Conservation (phyloP, 2,888 invertebrate species). For the Peribatodes rhomboidaria region DNA sequence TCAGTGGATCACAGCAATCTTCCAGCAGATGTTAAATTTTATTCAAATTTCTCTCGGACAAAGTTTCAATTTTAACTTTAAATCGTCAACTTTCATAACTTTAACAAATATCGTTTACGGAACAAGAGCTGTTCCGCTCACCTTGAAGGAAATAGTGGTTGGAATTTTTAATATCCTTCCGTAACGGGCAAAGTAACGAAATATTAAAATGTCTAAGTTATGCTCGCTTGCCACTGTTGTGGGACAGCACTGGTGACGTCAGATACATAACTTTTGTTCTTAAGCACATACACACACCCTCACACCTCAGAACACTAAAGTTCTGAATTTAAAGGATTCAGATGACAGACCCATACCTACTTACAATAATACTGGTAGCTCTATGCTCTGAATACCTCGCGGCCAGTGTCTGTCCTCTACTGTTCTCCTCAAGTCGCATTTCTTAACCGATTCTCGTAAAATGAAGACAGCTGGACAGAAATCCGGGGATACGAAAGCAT, state of each 20-base stretch:
- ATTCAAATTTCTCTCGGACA: slow-evolving; percentile 9
- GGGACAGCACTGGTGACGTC: not conserved
- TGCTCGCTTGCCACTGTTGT: slow-evolving; percentile 48
- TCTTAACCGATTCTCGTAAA: too few species aligned
- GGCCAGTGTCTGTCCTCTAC: too few species aligned
- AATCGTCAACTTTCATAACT: slow-evolving; percentile 23
- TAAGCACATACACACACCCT: not conserved
- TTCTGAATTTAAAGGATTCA: too few species aligned
- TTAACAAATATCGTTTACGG: slow-evolving; percentile 12
- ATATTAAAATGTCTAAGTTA: slow-evolving; percentile 66
- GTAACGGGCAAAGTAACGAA: slow-evolving; percentile 52
- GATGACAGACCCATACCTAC: too few species aligned
- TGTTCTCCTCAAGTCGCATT: too few species aligned
- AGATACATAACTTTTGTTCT: not conserved
- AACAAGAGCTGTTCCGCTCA: slow-evolving; percentile 24
- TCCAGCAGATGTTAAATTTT: slow-evolving; percentile 10
- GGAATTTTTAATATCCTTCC: slow-evolving; percentile 69
- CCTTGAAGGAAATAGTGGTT: slow-evolving; percentile 47
- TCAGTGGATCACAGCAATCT: too few species aligned
- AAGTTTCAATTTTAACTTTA: slow-evolving; percentile 17
- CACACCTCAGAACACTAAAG: too few species aligned
- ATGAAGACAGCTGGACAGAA: too few species aligned
- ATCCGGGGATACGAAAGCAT: too few species aligned
- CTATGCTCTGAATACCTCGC: too few species aligned
- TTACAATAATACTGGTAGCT: too few species aligned